Evolutionary conservation across 1,140 invertebrate species (phyloP).

Genomic region (Drosophila elegans): DNA sequence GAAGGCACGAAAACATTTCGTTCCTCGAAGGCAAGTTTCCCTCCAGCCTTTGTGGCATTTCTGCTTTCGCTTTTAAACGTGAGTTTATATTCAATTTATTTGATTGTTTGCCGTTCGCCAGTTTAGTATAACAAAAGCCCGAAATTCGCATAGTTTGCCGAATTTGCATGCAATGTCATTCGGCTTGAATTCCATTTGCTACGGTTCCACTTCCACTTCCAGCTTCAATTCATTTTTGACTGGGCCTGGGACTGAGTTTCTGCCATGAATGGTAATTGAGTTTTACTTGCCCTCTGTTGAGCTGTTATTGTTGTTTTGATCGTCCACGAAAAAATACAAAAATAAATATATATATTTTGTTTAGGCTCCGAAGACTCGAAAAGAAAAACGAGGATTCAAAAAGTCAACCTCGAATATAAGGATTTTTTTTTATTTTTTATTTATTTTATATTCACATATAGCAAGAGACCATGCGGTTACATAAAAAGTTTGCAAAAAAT

Average conservation of each 20-base stretch:
- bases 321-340: background rate
- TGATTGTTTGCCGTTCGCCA: slow-evolving; percentile 36
- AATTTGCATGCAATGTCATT: slow-evolving; percentile 66
- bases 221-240: slow-evolving; percentile 58
- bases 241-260: slow-evolving; percentile 52
- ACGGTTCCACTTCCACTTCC: slow-evolving; percentile 13
- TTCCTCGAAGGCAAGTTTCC: slow-evolving; percentile 16
- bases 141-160: slow-evolving; percentile 22
- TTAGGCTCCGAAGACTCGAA: no score
- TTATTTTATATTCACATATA: no score
- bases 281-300: slow-evolving; percentile 42
- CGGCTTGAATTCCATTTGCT: slow-evolving; percentile 42
- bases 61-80: slow-evolving; percentile 62
- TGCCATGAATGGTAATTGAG: slow-evolving; percentile 75
- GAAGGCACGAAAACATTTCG: slow-evolving; percentile 29
- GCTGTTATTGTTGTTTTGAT: slow-evolving; percentile 37
- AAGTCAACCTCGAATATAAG: no score
- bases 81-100: slow-evolving; percentile 79
- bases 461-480: background rate
- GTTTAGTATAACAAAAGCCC: slow-evolving; percentile 41
- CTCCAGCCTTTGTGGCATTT: slow-evolving; percentile 27
- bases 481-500: background rate
- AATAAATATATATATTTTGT: no score
- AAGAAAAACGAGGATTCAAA: no score
- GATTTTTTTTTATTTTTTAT: no score